Base-by-base conservation (phyloP, 2,888 invertebrate genomes). In the Merodon equestris region DNA sequence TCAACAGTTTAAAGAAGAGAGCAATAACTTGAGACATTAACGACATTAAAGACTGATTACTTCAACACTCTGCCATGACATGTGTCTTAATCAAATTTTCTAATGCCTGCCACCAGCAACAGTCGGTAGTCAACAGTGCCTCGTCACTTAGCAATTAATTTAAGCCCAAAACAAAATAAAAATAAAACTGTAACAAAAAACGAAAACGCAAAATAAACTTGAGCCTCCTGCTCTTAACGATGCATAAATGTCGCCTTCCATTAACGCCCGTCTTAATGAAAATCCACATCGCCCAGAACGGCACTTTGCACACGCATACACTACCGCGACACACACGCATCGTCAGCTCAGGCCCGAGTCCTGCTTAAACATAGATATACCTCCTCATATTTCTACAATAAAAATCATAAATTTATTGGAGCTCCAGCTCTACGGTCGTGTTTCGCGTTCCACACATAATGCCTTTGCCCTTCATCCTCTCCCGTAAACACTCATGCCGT, bases 401-500 rank as follows among this genome's bases (percentile, higher is more conserved):
- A 72, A 72, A 72, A 64, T 72, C 72, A 72, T 72, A 72, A 72
- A 72, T 72, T 72, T 72, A 72, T 72, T 57, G 72, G 57, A 51
- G 44, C 44, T 63, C 61, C 45, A 63, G 27, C 27, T 27, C 27
- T 7, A 27, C 27, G 3, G 27, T 27, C 27, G 27, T 4, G 27
- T 27, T 61, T 53, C 27, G 13, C 15, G 3, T 44, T 44, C 61
- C 42, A 42, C 40, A 48, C 56, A 27, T 27, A n/a, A n/a, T n/a
- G n/a, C 27, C 27, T 7, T 27, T 27, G 27, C 27, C 27, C 7
- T 4, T 27, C 27, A 4, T 7, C 27, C 27, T 27, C 3, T 7
- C 7, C 7, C 3, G 27, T 7, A 2, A 7, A 27, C 27, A 27
- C 27, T 4, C 27, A 27, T 2, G 27, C 2, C 3, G 2, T 27